Percentiles rank a stretch among this genome's conserved stretches.
phyloP scores from a whole-genome alignment of 1,140 invertebrate genomes.

The Drosophila ercepeae region DNA sequence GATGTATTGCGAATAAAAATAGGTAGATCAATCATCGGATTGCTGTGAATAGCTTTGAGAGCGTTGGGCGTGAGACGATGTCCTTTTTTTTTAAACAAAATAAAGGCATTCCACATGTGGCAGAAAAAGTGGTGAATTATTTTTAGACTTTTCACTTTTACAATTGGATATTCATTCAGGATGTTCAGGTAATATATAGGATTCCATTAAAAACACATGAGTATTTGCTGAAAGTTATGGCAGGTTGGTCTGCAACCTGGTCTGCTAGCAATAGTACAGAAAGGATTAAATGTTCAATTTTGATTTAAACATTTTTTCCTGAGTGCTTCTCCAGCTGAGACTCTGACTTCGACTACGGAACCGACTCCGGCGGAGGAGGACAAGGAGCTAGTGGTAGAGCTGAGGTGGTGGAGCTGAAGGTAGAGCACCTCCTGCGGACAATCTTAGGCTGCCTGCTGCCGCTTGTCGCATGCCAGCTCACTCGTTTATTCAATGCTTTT shows the following conservation, averaged over 20 bases:
- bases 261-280: no score
- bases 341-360: neutral
- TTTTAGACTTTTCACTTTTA: no score
- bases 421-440: slow-evolving; percentile 61
- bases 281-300: no score
- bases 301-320: slow-evolving; percentile 1
- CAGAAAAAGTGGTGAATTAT: no score
- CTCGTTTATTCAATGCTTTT: slow-evolving; percentile 79
- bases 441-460: slow-evolving; percentile 63
- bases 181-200: no score
- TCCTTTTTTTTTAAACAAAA: neutral
- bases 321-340: neutral
- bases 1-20: neutral
- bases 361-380: slow-evolving; percentile 5
- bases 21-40: neutral
- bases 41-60: neutral
- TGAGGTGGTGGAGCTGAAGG: neutral
- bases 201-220: no score
- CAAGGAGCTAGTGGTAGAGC: neutral
- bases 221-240: no score
- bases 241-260: no score
- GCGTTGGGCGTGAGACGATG: neutral
- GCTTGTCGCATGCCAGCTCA: slow-evolving; percentile 47
- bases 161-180: no score
- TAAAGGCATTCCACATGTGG: neutral